Evolutionary conservation across 2,797 vertebrate species (phyloP).

Genomic region (Leuciscus waleckii): DNA sequence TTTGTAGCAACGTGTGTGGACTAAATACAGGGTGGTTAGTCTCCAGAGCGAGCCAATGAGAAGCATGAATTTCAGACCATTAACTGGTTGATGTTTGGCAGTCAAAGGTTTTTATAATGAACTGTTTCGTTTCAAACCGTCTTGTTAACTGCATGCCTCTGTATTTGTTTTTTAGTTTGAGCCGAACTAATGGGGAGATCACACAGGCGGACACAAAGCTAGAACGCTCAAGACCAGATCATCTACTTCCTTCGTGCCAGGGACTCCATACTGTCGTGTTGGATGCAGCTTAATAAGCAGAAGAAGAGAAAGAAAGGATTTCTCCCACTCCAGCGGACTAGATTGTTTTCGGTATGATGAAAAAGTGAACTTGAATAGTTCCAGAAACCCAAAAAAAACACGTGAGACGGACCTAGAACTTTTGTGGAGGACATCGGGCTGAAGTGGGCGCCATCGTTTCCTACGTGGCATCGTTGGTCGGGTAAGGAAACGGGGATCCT

Average conservation of each 20-base stretch:
- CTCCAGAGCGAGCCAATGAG: conserved; percentile 7
- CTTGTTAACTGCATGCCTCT: conserved; percentile 31
- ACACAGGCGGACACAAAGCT: conserved; percentile 6
- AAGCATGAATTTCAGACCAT: conserved; percentile 10
- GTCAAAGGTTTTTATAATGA: conserved; percentile 21
- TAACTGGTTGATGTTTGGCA: conserved; percentile 2
- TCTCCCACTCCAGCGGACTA: conserved; percentile 53
- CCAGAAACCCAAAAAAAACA: conserved; percentile 56
- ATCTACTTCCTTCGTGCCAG: conserved; percentile 30
- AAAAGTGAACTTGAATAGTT: conserved; percentile 60
- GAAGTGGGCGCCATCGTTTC: conserved; percentile 55
- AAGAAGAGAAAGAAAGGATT: conserved; percentile 55
- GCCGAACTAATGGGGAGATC: conserved; percentile 37
- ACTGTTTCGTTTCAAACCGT: conserved; percentile 8
- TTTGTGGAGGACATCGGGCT: conserved; percentile 7
- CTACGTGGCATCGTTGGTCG: conserved; percentile 56
- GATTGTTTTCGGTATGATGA: conserved; percentile 66
- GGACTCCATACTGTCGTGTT: conserved; percentile 51
- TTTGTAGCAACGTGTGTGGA: conserved; percentile 28
- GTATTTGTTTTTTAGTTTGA: conserved; percentile 35
- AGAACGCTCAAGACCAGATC: conserved; percentile 33
- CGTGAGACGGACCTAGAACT: not conserved
- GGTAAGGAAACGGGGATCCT: conserved; percentile 56
- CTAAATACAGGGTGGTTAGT: conserved; percentile 17
- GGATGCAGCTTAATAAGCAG: conserved; percentile 63